These are phyloP conservation scores for Caenorhabditis brenneri DNA, from an alignment of 1,140 invertebrate species.

Conservation along the genomic window DNA sequence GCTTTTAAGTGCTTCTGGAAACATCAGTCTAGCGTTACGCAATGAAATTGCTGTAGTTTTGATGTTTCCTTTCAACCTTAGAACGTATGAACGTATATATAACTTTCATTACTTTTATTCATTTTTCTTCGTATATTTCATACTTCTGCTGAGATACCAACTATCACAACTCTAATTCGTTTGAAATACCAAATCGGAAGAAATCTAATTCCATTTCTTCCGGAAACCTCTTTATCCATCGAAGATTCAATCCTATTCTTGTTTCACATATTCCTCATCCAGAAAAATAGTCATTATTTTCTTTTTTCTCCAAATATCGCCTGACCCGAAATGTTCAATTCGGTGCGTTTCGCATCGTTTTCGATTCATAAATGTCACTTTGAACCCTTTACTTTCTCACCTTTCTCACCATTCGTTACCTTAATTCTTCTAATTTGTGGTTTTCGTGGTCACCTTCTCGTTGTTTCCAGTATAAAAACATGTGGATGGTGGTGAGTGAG, in stretches of 20 bases:
- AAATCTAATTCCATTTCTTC: no score
- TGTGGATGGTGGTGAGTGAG: slow-evolving; percentile 49
- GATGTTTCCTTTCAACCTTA: not conserved
- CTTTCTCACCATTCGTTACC: not conserved
- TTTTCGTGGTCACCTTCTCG: not conserved
- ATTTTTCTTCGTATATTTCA: no score
- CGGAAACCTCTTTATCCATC: not conserved
- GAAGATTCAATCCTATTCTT: no score
- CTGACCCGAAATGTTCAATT: not conserved
- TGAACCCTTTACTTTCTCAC: not conserved
- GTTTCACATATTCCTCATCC: not conserved
- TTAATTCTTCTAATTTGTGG: not conserved
- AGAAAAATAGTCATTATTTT: not conserved
- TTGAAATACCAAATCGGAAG: not conserved
- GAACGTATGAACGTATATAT: no score
- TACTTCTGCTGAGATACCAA: no score
- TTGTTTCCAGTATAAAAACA: slow-evolving; percentile 5
- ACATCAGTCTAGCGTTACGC: not conserved
- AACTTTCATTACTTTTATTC: no score
- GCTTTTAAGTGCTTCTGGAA: not conserved
- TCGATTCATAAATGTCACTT: slow-evolving; percentile 16
- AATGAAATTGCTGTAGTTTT: not conserved
- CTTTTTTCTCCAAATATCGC: not conserved
- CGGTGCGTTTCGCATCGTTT: not conserved
- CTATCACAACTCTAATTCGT: no score